A percentile compares a stretch with the other conserved stretches of the same genome.
These are phyloP conservation scores for Dryoscopus gambensis DNA, from an alignment of 2,113 vertebrate genomes.

Conservation along the genomic window DNA sequence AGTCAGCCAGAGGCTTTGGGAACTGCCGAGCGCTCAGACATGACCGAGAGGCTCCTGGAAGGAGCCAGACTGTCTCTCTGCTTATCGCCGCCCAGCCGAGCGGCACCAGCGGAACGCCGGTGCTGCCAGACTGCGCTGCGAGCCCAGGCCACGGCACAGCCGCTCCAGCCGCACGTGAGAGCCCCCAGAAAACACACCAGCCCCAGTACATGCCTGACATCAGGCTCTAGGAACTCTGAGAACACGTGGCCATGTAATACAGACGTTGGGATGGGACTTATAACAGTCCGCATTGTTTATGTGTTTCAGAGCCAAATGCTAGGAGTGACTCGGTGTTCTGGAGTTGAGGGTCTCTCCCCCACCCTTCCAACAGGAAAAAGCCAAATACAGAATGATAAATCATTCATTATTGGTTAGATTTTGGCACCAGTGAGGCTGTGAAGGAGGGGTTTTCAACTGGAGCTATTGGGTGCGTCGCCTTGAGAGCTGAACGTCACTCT, in stretches of 20 bases:
- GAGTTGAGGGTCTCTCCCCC: neutral
- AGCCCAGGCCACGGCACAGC: neutral
- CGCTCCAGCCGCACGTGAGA: neutral
- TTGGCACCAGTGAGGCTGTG: neutral
- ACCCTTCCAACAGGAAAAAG: neutral
- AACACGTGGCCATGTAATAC: neutral
- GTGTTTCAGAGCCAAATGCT: neutral
- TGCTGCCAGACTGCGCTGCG: constrained; percentile 43
- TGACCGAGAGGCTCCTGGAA: constrained; percentile 69
- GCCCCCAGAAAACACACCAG: neutral
- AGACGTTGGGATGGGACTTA: neutral
- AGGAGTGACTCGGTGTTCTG: neutral
- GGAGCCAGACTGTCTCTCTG: constrained; percentile 88
- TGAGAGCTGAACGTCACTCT: neutral
- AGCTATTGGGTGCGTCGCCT: neutral
- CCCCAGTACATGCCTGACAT: neutral
- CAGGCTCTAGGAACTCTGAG: neutral
- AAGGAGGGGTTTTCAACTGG: neutral
- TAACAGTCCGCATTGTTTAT: neutral
- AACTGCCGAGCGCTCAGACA: constrained; percentile 70
- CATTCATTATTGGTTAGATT: neutral
- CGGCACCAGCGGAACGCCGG: constrained; percentile 69
- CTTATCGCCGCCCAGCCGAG: constrained; percentile 80
- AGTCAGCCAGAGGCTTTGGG: constrained; percentile 72
- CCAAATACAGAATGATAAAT: neutral